Evolutionary conservation across 2,113 vertebrate species (phyloP), one percentile per base, ranked within the genome.

Genomic region (Triplophysa rosa): DNA sequence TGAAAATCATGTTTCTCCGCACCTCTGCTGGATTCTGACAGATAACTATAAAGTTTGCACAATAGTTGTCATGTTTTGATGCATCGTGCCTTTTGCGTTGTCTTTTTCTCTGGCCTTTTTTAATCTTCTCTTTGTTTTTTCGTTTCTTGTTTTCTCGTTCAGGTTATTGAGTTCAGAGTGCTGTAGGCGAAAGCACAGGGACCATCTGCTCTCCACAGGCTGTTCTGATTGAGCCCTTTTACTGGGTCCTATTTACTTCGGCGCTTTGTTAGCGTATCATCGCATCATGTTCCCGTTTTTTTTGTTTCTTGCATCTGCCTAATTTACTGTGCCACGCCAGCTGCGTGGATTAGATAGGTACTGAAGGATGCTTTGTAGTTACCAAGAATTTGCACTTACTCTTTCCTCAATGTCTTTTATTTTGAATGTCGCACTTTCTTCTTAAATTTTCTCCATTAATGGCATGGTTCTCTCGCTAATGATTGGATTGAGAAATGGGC

Each of bases 121-220:
- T 66, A 77, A 29, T 3, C 26, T 1, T 29, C 26, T 29, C 2
- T 29, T 29, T n/a, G n/a, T n/a, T n/a, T n/a, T n/a, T n/a, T 29
- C 62, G 24, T 86, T 64, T 78, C 42, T 84, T 81, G 83, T 76
- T 79, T 84, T 79, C 40, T 83, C 80, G 80, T 85, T 87, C 80
- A 77, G 67, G 82, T 86, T 87, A 72, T 62, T 80, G 49, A 84
- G 88, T 87, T 83, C 84, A 83, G 70, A 84, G 84, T 49, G 88
- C 91, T 90, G 84, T 26, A 67, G 89, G 91, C 90, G 69, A 89
- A 81, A 91, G 81, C 45, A 54, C 82, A 66, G 83, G 83, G 90
- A 90, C 92, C 92, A 92, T 93, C 92, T 93, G 92, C 87, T 92
- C 87, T 83, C 65, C 81, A 77, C 85, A 89, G 87, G 83, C 84